Evolutionary conservation across 2,888 invertebrate genomes (phyloP), one percentile per base, ranked within the genome.

Genomic region (Noctua janthe): DNA sequence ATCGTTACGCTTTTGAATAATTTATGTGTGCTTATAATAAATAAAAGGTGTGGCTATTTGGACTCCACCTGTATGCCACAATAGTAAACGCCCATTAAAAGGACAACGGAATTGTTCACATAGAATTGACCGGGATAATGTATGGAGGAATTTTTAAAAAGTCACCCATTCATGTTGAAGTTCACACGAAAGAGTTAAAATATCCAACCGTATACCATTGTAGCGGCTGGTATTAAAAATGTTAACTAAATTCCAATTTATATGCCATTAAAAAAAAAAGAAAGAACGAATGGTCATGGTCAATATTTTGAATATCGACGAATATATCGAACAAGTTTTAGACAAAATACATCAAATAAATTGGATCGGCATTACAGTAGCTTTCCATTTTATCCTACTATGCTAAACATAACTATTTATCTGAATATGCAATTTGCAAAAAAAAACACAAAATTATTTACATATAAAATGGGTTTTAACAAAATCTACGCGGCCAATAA

Each of bases 1-100:
- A 92, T 93, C 93, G 94, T 94, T 94, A 94, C 92, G 93, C 93
- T 94, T 92, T 92, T 95, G 95, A 95, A 95, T 96, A 94, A 96
- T 95, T 94, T 95, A 95, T 96, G 91, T 93, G 86, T 88, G 87
- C 90, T 91, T 91, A 93, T 94, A 92, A 94, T 94, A 95, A 94
- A 94, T 95, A 92, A 92, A 94, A 95, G 95, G 95, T 95, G 95
- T 94, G 96, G 94, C 94, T 89, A 91, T 92, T 91, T 91, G 90
- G 91, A 92, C 95, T 94, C 94, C 95, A 95, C 95, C 96, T 95
- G 93, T 92, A 89, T 82, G 85, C 85, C 82, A 86, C 88, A 90
- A 91, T 91, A 88, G 92, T 90, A 88, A 92, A 83, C 94, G 95
- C 94, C 94, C 94, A 93, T 92, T 88, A 85, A 73, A 82, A 86